These are phyloP conservation scores for Steinernema carpocapsae DNA, from an alignment of 2,888 invertebrate genomes.

Conservation along the genomic window DNA sequence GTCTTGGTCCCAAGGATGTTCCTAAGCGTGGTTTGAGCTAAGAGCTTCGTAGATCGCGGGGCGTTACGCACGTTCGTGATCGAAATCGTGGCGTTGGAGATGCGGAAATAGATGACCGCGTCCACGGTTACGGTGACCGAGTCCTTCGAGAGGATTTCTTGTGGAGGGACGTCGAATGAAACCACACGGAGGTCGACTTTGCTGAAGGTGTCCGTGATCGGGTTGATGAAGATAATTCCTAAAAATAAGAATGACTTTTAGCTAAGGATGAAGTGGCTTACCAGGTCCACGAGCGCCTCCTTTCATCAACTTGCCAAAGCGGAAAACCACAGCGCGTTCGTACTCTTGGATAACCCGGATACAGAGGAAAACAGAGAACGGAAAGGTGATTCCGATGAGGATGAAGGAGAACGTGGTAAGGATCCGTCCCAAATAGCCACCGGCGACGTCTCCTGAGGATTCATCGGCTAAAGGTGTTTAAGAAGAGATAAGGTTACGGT, in stretches of 20 bases:
- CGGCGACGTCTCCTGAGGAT: not conserved
- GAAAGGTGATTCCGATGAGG: slow-evolving; percentile 1
- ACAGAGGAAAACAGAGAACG: slow-evolving; percentile 16
- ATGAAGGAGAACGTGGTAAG: slow-evolving; percentile 19
- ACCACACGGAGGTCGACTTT: slow-evolving; percentile 90
- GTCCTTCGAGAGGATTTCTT: slow-evolving; percentile 73
- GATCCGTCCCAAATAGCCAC: not conserved
- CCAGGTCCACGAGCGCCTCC: slow-evolving; percentile 81
- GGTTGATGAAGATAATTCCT: slow-evolving; percentile 76
- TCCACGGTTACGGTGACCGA: slow-evolving; percentile 57
- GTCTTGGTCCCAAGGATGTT: slow-evolving; percentile 96
- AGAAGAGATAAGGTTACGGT: not conserved
- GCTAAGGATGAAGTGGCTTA: too few species aligned
- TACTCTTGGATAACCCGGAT: slow-evolving; percentile 66
- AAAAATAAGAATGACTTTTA: too few species aligned
- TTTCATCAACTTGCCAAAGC: slow-evolving; percentile 78
- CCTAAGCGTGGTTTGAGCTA: slow-evolving; percentile 72
- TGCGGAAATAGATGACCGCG: slow-evolving; percentile 54
- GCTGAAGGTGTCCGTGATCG: slow-evolving; percentile 71
- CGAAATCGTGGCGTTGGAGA: slow-evolving; percentile 50
- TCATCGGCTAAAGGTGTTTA: slow-evolving; percentile 4
- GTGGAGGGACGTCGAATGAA: slow-evolving; percentile 95
- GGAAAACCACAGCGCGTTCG: slow-evolving; percentile 81
- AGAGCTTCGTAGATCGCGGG: slow-evolving; percentile 60
- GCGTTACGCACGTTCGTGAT: slow-evolving; percentile 53